Evolutionary conservation across 2,888 invertebrate genomes (phyloP).

Genomic region (Caenorhabditis becei): DNA sequence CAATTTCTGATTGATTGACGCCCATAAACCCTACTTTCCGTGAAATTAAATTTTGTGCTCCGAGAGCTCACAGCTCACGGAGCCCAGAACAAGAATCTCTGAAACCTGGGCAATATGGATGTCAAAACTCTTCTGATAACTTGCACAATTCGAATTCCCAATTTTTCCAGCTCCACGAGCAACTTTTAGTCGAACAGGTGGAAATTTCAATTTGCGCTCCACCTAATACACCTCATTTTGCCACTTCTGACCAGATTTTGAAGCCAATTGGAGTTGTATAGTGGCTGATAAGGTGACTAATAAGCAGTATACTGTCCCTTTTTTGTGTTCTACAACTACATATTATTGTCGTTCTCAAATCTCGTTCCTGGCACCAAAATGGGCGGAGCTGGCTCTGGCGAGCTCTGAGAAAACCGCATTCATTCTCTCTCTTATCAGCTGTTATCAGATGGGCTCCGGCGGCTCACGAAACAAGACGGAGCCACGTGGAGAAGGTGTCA

Average conservation of each 20-base stretch:
- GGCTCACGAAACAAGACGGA: slow-evolving; percentile 60
- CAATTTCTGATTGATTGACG: too few relatives aligned
- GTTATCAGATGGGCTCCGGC: slow-evolving; percentile 47
- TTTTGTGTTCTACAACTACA: background rate
- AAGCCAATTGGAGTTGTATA: background rate
- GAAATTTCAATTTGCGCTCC: background rate
- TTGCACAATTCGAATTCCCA: background rate
- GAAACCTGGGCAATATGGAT: too few relatives aligned
- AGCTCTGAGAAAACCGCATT: background rate
- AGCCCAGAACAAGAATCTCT: too few relatives aligned
- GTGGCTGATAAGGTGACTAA: background rate
- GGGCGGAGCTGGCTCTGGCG: background rate
- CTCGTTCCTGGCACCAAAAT: background rate
- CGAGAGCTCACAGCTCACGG: too few relatives aligned
- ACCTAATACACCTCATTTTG: background rate
- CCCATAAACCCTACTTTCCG: too few relatives aligned
- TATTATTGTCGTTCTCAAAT: background rate
- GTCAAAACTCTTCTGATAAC: too few relatives aligned
- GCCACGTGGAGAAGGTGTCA: slow-evolving; percentile 62
- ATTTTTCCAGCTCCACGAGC: background rate
- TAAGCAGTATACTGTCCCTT: background rate
- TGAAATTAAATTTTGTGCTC: too few relatives aligned
- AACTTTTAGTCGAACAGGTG: background rate
- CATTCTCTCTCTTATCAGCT: background rate
- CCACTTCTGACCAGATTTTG: background rate